A percentile compares a stretch with the other conserved stretches of the same genome.
phyloP scores from a whole-genome alignment of 2,797 vertebrate genomes.

The Pogoniulus pusillus region DNA sequence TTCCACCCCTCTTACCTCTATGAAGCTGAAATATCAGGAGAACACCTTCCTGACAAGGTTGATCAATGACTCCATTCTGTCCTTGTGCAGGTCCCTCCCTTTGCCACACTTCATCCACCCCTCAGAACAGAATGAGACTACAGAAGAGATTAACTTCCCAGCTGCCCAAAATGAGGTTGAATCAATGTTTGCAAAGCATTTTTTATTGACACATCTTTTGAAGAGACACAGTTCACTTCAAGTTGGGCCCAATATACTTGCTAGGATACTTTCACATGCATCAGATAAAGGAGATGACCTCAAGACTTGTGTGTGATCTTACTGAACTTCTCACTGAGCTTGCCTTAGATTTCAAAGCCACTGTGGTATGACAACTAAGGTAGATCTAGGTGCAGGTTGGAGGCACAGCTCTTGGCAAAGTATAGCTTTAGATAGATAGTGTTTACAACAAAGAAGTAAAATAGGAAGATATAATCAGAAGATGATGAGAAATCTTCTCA shows the following conservation, averaged over 20 bases:
- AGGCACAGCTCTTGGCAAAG: background rate
- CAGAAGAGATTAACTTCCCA: conserved; percentile 69
- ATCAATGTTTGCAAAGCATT: conserved; percentile 60
- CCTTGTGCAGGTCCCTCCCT: conserved; percentile 69
- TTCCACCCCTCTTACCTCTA: conserved; percentile 72
- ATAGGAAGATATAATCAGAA: conserved; percentile 25
- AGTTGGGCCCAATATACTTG: background rate
- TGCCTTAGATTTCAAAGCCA: background rate
- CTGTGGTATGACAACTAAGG: background rate
- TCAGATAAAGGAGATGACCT: background rate
- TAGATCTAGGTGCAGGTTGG: background rate
- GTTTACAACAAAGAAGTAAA: conserved; percentile 45
- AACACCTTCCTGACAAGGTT: conserved; percentile 70
- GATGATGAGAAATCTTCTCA: conserved; percentile 20
- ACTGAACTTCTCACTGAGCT: background rate
- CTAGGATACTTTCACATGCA: conserved; percentile 24
- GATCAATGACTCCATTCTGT: conserved; percentile 70
- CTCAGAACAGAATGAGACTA: conserved; percentile 72
- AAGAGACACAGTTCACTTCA: conserved; percentile 26
- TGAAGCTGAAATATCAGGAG: conserved; percentile 65
- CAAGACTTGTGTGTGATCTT: background rate
- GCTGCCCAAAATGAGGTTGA: conserved; percentile 41
- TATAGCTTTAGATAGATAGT: background rate
- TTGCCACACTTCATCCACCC: conserved; percentile 69
- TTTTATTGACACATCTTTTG: conserved; percentile 21